These are phyloP conservation scores for Neoniphon sammara DNA, from an alignment of 2,797 vertebrate species.

Conservation along the genomic window DNA sequence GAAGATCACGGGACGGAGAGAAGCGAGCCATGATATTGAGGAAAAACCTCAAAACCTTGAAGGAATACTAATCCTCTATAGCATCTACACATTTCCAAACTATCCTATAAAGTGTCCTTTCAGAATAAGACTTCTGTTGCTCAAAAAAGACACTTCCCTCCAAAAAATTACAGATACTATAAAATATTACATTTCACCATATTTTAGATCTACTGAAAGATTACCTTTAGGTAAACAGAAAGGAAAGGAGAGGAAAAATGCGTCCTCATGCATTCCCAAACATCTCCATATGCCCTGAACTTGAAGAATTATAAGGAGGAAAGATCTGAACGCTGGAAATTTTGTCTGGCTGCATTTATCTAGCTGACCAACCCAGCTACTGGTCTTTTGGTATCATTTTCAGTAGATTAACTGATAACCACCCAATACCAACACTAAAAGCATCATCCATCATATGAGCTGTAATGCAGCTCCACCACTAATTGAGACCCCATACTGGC, in stretches of 20 bases:
- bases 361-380: slow-evolving; percentile 59
- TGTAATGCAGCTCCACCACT: slow-evolving; percentile 74
- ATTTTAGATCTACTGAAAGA: slow-evolving; percentile 9
- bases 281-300: slow-evolving; percentile 34
- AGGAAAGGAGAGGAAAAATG: not conserved
- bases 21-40: not conserved
- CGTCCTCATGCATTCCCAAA: slow-evolving; percentile 40
- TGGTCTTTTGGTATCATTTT: slow-evolving; percentile 68
- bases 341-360: slow-evolving; percentile 54
- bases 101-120: not conserved
- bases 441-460: slow-evolving; percentile 76
- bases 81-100: not conserved
- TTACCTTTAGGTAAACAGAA: not conserved
- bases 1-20: slow-evolving; percentile 12
- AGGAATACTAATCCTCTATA: not conserved
- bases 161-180: not conserved
- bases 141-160: not conserved
- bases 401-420: slow-evolving; percentile 78
- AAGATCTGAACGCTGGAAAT: slow-evolving; percentile 55
- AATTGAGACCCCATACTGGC: slow-evolving; percentile 73
- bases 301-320: slow-evolving; percentile 45
- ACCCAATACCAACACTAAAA: slow-evolving; percentile 81
- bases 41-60: not conserved
- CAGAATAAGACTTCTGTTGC: not conserved
- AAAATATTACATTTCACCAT: not conserved